Evolutionary conservation across 2,888 invertebrate species (phyloP).

Genomic region (Euspilapteryx auroguttella): DNA sequence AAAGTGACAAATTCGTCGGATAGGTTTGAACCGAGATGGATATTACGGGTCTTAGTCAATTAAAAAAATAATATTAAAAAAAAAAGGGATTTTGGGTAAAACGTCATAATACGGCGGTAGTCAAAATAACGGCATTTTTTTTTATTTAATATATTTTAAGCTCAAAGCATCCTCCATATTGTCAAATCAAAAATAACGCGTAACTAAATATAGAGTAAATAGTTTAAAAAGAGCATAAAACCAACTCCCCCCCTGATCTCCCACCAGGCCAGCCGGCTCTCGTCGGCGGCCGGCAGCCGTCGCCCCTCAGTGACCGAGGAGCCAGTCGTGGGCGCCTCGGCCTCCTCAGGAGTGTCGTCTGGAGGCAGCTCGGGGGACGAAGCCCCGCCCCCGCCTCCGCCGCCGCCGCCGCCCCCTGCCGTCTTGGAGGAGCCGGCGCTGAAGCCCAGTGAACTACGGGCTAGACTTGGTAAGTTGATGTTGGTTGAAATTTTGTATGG

Average conservation of each 20-base stretch:
- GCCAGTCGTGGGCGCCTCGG: constrained; percentile 24
- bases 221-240: too few species aligned
- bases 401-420: constrained; percentile 60
- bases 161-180: too few species aligned
- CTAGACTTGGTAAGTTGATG: constrained; percentile 34
- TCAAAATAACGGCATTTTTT: too few species aligned
- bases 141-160: too few species aligned
- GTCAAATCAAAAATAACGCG: not conserved
- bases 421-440: constrained; percentile 71
- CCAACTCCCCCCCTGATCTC: not conserved
- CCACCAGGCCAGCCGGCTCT: constrained; percentile 38
- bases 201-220: too few species aligned
- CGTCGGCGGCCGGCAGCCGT: constrained; percentile 46
- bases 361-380: constrained; percentile 46
- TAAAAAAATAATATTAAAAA: not conserved
- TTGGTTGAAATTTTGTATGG: too few species aligned
- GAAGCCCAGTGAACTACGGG: constrained; percentile 66
- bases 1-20: too few species aligned
- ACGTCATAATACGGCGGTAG: too few species aligned
- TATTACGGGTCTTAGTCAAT: too few species aligned
- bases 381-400: constrained; percentile 73
- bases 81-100: too few species aligned
- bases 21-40: too few species aligned
- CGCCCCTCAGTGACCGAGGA: constrained; percentile 42
- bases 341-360: constrained; percentile 43